phyloP scores from a whole-genome alignment of 1,140 invertebrate species.

The Cotesia vestalis region DNA sequence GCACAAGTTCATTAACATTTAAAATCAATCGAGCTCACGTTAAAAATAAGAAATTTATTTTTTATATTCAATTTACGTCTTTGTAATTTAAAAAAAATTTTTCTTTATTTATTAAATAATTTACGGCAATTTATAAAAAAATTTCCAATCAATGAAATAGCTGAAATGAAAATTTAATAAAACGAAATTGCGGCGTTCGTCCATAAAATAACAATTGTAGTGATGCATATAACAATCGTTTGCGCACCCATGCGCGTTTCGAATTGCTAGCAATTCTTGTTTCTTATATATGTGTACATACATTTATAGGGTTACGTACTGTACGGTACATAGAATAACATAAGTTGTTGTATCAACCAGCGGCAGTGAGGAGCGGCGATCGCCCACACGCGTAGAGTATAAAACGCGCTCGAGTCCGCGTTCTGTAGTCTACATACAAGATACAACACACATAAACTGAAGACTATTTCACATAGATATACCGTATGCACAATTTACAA shows the following conservation, averaged over 20 bases:
- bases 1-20: no score
- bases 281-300: no score
- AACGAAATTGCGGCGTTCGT: not conserved
- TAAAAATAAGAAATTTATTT: no score
- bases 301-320: no score
- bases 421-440: slow-evolving; percentile 5
- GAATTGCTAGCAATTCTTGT: slow-evolving; percentile 34
- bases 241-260: slow-evolving; percentile 34
- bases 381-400: slow-evolving; percentile 36
- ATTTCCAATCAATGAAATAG: no score
- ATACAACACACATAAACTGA: slow-evolving; percentile 17
- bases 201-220: not conserved
- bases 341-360: no score
- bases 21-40: no score
- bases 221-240: slow-evolving; percentile 5
- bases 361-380: slow-evolving; percentile 31
- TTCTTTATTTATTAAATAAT: no score
- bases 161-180: not conserved
- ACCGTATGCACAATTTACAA: not conserved
- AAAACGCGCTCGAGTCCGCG: slow-evolving; percentile 18
- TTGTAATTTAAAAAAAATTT: no score
- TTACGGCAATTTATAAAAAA: no score
- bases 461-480: slow-evolving; percentile 13
- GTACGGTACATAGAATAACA: no score
- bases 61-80: no score